These are phyloP conservation scores for Hydropsyche betteni DNA, from an alignment of 2,888 invertebrate genomes.

Conservation along the genomic window DNA sequence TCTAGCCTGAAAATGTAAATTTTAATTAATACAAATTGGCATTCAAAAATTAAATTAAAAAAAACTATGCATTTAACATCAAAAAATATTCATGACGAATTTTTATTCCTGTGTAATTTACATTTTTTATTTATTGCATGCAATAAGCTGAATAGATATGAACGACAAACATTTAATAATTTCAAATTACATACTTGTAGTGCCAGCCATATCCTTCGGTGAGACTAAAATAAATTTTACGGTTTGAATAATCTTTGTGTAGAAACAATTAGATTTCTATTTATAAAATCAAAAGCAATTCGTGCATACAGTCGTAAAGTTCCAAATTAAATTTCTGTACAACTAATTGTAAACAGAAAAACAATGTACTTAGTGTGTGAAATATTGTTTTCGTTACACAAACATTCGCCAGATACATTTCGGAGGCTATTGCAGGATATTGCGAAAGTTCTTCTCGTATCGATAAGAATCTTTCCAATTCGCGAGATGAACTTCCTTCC, in stretches of 20 bases:
- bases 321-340: no score
- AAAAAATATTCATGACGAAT: conserved; percentile 13
- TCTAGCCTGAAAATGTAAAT: conserved; percentile 73
- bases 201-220: conserved; percentile 81
- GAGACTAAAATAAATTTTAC: conserved; percentile 63
- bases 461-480: conserved; percentile 28
- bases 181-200: conserved; percentile 74
- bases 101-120: conserved; percentile 22
- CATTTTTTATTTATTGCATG: conserved; percentile 24
- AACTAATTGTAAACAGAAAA: no score
- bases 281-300: no score
- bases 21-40: background rate
- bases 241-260: background rate
- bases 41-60: background rate
- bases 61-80: conserved; percentile 9
- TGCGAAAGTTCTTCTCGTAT: conserved; percentile 19
- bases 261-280: no score
- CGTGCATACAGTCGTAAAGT: no score
- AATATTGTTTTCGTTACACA: no score
- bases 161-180: conserved; percentile 40
- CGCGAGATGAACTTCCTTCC: conserved; percentile 22
- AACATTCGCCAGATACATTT: no score
- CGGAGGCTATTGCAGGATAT: conserved; percentile 12
- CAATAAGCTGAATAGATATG: conserved; percentile 15
- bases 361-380: no score